phyloP scores from a whole-genome alignment of 2,888 invertebrate species.

The Chaitophorus viminalis region DNA sequence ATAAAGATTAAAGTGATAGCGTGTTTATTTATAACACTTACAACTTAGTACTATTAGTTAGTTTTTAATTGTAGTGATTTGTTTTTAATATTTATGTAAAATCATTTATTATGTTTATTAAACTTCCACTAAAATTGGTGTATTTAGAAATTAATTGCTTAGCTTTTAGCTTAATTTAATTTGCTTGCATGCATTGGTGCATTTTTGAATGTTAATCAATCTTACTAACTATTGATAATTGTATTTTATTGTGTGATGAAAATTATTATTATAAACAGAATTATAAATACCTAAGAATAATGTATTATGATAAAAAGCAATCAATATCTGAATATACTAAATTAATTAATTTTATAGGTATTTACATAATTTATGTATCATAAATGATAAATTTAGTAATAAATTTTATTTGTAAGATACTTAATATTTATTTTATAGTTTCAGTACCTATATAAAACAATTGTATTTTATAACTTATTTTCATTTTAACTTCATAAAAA shows the following conservation, averaged over 20 bases:
- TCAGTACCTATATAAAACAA: no score
- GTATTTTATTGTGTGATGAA: neutral
- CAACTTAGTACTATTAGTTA: conserved; percentile 31
- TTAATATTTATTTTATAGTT: neutral
- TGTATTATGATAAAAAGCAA: neutral
- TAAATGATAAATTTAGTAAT: neutral
- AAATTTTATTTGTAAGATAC: neutral
- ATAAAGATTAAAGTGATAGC: conserved; percentile 39
- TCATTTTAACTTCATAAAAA: neutral
- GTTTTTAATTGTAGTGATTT: conserved; percentile 36
- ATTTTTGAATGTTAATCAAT: neutral
- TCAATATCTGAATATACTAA: neutral
- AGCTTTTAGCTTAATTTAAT: conserved; percentile 32
- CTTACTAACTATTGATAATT: neutral
- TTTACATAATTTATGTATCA: neutral
- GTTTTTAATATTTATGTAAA: conserved; percentile 8
- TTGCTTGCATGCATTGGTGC: conserved; percentile 15
- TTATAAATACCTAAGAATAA: neutral
- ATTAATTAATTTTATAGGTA: neutral
- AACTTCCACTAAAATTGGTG: neutral
- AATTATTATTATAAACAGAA: neutral
- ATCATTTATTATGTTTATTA: neutral
- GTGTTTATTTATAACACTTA: conserved; percentile 23
- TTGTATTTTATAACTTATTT: neutral
- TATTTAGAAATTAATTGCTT: conserved; percentile 36